phyloP scores from a whole-genome alignment of 2,888 invertebrate genomes.

The Thymelicus sylvestris region DNA sequence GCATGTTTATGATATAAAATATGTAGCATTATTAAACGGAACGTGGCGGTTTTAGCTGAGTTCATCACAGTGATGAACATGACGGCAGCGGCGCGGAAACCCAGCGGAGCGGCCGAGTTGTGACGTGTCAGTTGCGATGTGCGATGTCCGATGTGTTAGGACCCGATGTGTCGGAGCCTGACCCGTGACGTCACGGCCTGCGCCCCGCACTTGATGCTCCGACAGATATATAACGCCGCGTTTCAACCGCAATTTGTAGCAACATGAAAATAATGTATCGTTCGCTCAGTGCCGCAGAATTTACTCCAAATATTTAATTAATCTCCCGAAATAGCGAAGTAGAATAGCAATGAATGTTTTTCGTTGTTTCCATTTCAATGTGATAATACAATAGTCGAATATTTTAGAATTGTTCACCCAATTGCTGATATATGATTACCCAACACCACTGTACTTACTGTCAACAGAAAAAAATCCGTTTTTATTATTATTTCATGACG shows the following conservation, averaged over 20 bases:
- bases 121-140: neutral
- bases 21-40: neutral
- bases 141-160: neutral
- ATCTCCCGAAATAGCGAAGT: neutral
- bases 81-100: neutral
- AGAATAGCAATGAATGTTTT: too few species aligned
- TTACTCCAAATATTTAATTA: slow-evolving; percentile 24
- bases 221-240: slow-evolving; percentile 16
- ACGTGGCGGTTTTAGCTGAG: neutral
- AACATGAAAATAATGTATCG: slow-evolving; percentile 26
- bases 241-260: slow-evolving; percentile 27
- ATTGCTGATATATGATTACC: too few species aligned
- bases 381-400: too few species aligned
- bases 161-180: neutral
- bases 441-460: too few species aligned
- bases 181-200: neutral
- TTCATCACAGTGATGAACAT: neutral
- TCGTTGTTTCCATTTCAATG: too few species aligned
- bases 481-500: too few species aligned
- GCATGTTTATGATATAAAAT: neutral
- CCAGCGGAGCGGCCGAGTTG: too few species aligned
- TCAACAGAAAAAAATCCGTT: too few species aligned
- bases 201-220: neutral
- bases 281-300: slow-evolving; percentile 4
- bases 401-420: too few species aligned